Base-by-base conservation (phyloP, 1,140 invertebrate genomes). In the Magallana gigas region DNA sequence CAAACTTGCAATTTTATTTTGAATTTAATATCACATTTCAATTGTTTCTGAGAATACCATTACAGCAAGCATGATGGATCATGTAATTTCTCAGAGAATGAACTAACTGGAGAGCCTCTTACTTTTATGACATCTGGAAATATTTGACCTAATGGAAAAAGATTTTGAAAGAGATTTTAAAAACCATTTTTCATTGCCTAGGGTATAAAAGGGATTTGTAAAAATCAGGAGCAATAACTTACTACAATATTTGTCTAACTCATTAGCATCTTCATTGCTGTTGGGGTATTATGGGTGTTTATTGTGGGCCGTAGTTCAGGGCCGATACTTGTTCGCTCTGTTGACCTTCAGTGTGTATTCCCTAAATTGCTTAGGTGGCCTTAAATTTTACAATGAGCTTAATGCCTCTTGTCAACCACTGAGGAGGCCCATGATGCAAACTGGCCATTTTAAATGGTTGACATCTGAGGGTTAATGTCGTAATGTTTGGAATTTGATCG, bases 321-420 rank as follows among this genome's bases (percentile, higher is more conserved):
- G 36, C 36, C 5, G 18, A 76, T 23, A 76, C 23, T 29, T 36
- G 36, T 23, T 9, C 23, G 29, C 8, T 29, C 9, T 29, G 14
- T 9, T 76, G 68, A 76, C 68, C 68, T 29, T 76, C 68, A 76
- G 23, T 23, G 36, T 76, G 68, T 76, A 76, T 29, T 76, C 23
- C 68, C 9, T 76, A 76, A 29, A 76, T 23, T 76, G 23, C 23
- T 76, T 29, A 36, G 68, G 36, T 76, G 23, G 68, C 68, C 23
- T 76, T 29, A 8, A 18, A 76, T 76, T 71, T 76, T 12, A 76
- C 14, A 29, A 76, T 76, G 23, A 76, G 36, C 18, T 29, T 29
- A 76, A 76, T 48, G 18, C 68, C 12, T 29, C 68, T 76, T 76
- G 68, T 76, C 11, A 76, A 76, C 29, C 14, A 76, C 36, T 9